Evolutionary conservation across 2,888 invertebrate species (phyloP).

Genomic region (Bellardia bayeri): DNA sequence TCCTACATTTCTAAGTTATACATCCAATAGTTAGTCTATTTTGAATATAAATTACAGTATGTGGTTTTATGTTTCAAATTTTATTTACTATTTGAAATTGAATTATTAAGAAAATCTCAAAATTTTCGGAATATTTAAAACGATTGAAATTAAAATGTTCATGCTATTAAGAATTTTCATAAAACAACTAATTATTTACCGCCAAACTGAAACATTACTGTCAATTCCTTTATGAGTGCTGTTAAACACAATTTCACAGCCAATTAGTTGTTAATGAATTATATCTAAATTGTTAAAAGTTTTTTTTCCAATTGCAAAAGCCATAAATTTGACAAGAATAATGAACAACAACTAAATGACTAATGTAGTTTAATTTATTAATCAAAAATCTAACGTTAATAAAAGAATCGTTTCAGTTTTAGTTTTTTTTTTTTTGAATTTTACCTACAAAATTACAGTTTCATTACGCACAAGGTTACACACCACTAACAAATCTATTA

Average conservation of each 20-base stretch:
- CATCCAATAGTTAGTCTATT: too few species aligned
- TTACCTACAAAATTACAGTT: conserved; percentile 45
- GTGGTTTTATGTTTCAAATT: too few species aligned
- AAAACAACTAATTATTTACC: too few species aligned
- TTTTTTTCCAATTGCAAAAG: conserved; percentile 12
- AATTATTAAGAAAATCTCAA: too few species aligned
- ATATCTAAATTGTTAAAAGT: conserved; percentile 9
- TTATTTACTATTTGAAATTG: too few species aligned
- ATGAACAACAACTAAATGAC: conserved; percentile 6
- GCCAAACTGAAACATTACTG: not conserved
- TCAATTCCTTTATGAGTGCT: not conserved
- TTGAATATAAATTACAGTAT: too few species aligned
- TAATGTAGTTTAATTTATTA: conserved; percentile 60
- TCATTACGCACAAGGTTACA: conserved; percentile 72
- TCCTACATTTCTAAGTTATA: too few species aligned
- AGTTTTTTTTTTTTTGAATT: not conserved
- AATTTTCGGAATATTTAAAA: too few species aligned
- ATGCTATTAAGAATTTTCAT: too few species aligned
- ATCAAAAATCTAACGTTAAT: conserved; percentile 50
- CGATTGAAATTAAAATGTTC: too few species aligned
- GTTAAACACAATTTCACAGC: conserved; percentile 36
- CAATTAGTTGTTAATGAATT: conserved; percentile 61
- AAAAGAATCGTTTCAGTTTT: conserved; percentile 49
- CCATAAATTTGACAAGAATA: conserved; percentile 19
- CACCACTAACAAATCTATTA: conserved; percentile 54